Percentiles rank a stretch among this genome's conserved stretches.
Evolutionary conservation across 1,140 invertebrate genomes (phyloP).

Genomic region (Mizuhopecten yessoensis): DNA sequence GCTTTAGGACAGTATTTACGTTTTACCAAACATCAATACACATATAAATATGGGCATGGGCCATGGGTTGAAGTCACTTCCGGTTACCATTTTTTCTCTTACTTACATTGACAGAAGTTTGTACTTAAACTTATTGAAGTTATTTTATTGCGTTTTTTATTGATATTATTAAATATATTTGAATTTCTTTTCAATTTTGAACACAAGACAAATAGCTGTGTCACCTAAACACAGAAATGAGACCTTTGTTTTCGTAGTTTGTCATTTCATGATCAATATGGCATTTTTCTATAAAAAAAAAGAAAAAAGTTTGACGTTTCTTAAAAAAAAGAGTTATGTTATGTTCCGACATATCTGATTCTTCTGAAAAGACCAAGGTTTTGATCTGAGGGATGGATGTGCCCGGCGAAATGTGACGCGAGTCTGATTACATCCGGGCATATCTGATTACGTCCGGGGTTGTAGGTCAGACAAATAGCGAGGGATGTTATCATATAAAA

Average conservation of each 20-base stretch:
- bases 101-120: too few relatives aligned
- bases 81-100: too few relatives aligned
- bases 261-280: neutral
- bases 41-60: too few relatives aligned
- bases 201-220: too few relatives aligned
- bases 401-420: neutral
- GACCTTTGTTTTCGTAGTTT: neutral
- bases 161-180: too few relatives aligned
- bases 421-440: slow-evolving; percentile 11
- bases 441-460: slow-evolving; percentile 32
- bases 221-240: too few relatives aligned
- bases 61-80: too few relatives aligned
- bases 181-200: too few relatives aligned
- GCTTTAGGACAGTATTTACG: too few relatives aligned
- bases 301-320: neutral
- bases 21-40: too few relatives aligned
- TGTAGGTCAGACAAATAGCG: neutral
- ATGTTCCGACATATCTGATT: slow-evolving; percentile 18
- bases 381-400: neutral
- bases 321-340: neutral
- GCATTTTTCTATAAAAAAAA: neutral
- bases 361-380: neutral
- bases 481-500: slow-evolving; percentile 9
- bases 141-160: too few relatives aligned
- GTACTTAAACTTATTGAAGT: too few relatives aligned